Conservation (phyloP, 1,140 invertebrate genomes). For the Matsumurasca onukii region DNA sequence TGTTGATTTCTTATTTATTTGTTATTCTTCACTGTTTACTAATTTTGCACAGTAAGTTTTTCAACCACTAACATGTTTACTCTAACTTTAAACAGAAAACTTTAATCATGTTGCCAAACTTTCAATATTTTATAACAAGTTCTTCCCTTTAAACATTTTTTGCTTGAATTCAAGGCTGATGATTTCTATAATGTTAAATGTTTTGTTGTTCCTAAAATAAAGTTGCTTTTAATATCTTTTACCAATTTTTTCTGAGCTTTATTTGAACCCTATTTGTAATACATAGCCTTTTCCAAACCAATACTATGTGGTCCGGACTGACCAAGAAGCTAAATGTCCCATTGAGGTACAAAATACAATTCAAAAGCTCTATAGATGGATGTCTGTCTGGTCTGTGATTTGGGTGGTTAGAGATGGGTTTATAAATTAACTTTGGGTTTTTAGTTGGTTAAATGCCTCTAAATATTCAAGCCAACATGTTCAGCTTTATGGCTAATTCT, state of each 20-base stretch:
- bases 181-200: neutral
- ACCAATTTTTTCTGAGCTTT: neutral
- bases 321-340: too few species aligned
- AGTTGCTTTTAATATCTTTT: conserved; percentile 3
- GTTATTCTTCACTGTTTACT: neutral
- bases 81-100: neutral
- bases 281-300: too few species aligned
- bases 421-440: too few species aligned
- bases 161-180: conserved; percentile 12
- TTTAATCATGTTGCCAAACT: conserved; percentile 18
- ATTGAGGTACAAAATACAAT: too few species aligned
- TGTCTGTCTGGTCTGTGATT: too few species aligned
- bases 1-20: neutral
- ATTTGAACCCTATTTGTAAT: too few species aligned
- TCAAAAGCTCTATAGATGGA: too few species aligned
- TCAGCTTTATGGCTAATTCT: too few species aligned
- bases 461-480: too few species aligned
- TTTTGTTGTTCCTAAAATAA: conserved; percentile 24
- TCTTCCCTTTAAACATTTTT: neutral
- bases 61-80: neutral
- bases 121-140: neutral
- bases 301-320: too few species aligned
- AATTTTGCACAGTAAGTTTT: neutral
- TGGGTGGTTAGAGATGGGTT: too few species aligned
- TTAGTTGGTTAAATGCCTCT: too few species aligned